These are phyloP conservation scores for Drosophila pseudoobscura DNA, from an alignment of 1,140 invertebrate species.

Conservation along the genomic window DNA sequence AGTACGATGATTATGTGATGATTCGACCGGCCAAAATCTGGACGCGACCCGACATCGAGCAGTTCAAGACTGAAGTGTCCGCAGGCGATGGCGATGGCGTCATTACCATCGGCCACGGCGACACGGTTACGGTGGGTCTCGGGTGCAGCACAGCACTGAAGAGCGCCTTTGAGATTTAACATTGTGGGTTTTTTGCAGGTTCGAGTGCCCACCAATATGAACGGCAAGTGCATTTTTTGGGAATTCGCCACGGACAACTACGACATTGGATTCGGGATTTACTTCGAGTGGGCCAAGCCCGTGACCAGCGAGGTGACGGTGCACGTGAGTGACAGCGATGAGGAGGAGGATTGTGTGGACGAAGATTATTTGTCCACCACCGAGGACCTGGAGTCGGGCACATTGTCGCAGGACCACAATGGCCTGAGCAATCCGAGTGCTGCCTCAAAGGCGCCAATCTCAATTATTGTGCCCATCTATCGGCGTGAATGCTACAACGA, in stretches of 20 bases:
- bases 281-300: slow-evolving; percentile 98
- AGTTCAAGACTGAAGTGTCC: slow-evolving; percentile 95
- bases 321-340: slow-evolving; percentile 93
- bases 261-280: slow-evolving; percentile 99
- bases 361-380: slow-evolving; percentile 85
- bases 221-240: slow-evolving; percentile 98
- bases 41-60: slow-evolving; percentile 95
- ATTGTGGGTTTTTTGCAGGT: slow-evolving; percentile 83
- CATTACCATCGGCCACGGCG: slow-evolving; percentile 95
- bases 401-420: slow-evolving; percentile 71
- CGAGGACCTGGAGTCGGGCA: slow-evolving; percentile 83
- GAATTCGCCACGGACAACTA: slow-evolving; percentile 99
- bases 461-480: slow-evolving; percentile 95
- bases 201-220: slow-evolving; percentile 97
- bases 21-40: slow-evolving; percentile 96
- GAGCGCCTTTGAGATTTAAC: too few species aligned
- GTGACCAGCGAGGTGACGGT: slow-evolving; percentile 93
- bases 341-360: slow-evolving; percentile 86
- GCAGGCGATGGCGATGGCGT: slow-evolving; percentile 96
- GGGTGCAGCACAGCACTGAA: neutral
- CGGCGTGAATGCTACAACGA: slow-evolving; percentile 97
- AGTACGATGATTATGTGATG: slow-evolving; percentile 83
- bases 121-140: slow-evolving; percentile 92
- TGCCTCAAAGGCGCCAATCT: slow-evolving; percentile 86
- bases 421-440: slow-evolving; percentile 40